Percentiles rank a stretch among this genome's conserved stretches.
phyloP scores from a whole-genome alignment of 2,888 invertebrate species.

The Ryuthela nishihirai region DNA sequence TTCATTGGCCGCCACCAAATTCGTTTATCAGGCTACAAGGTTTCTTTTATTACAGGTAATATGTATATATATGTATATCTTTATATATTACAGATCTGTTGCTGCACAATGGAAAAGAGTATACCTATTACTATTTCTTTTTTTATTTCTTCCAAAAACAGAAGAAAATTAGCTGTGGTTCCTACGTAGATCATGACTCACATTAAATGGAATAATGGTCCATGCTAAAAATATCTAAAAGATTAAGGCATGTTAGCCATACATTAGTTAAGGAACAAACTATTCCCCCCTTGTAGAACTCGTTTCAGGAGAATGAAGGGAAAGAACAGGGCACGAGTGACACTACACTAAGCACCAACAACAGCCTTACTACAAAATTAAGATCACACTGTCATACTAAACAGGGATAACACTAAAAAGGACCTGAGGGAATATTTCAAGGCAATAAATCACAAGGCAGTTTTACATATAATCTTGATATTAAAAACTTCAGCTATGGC shows the following conservation, averaged over 20 bases:
- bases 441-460: conserved; percentile 37
- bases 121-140: conserved; percentile 33
- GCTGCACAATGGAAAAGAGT: conserved; percentile 32
- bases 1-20: conserved; percentile 34
- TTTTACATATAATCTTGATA: conserved; percentile 34
- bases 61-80: conserved; percentile 17
- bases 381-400: not conserved
- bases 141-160: conserved; percentile 35
- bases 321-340: conserved; percentile 27
- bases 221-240: conserved; percentile 31
- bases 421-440: conserved; percentile 32
- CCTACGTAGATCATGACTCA: conserved; percentile 21
- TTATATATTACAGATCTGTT: conserved; percentile 33
- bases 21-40: conserved; percentile 16
- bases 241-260: conserved; percentile 28
- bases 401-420: conserved; percentile 23
- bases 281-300: conserved; percentile 17
- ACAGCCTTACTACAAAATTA: conserved; percentile 30
- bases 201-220: conserved; percentile 24
- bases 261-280: conserved; percentile 24
- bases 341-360: conserved; percentile 32
- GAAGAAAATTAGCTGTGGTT: conserved; percentile 26
- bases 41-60: conserved; percentile 21
- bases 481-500: conserved; percentile 35
- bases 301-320: conserved; percentile 16